phyloP scores from a whole-genome alignment of 2,797 vertebrate species.

The Austrolebias charrua region DNA sequence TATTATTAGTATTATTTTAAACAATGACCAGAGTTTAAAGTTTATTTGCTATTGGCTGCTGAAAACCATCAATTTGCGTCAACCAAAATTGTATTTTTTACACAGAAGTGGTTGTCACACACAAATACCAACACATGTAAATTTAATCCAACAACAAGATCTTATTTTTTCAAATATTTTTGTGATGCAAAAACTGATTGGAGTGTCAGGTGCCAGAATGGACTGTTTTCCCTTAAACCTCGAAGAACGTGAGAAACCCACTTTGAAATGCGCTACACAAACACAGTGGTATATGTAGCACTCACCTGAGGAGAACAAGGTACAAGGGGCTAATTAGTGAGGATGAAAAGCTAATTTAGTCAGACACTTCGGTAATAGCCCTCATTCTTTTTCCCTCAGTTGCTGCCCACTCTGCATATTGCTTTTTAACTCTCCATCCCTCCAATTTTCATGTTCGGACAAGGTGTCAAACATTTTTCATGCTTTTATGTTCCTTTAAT shows the following conservation, averaged over 20 bases:
- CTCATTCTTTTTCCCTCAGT: conserved; percentile 35
- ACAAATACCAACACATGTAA: not conserved
- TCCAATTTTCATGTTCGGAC: conserved; percentile 64
- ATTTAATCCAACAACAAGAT: not conserved
- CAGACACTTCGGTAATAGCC: conserved; percentile 74
- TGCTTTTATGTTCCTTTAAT: conserved; percentile 29
- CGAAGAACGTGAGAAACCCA: conserved; percentile 16
- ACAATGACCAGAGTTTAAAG: too few species aligned
- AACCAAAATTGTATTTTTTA: too few species aligned
- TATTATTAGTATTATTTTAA: too few species aligned
- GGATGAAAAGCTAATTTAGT: conserved; percentile 80
- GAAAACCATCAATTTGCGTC: too few species aligned
- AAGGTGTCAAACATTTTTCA: conserved; percentile 67
- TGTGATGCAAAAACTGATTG: not conserved
- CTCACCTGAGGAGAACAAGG: conserved; percentile 65
- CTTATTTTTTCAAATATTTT: not conserved
- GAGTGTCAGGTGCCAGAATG: not conserved
- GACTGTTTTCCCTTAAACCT: conserved; percentile 19
- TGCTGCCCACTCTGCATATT: conserved; percentile 36
- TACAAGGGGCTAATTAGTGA: conserved; percentile 78
- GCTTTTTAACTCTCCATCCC: conserved; percentile 35
- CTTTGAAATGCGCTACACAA: conserved; percentile 19
- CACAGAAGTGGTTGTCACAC: too few species aligned
- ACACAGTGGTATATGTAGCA: conserved; percentile 56
- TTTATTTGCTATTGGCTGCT: too few species aligned